Conservation (phyloP, 2,888 invertebrate species). For the Andrena camellia region DNA sequence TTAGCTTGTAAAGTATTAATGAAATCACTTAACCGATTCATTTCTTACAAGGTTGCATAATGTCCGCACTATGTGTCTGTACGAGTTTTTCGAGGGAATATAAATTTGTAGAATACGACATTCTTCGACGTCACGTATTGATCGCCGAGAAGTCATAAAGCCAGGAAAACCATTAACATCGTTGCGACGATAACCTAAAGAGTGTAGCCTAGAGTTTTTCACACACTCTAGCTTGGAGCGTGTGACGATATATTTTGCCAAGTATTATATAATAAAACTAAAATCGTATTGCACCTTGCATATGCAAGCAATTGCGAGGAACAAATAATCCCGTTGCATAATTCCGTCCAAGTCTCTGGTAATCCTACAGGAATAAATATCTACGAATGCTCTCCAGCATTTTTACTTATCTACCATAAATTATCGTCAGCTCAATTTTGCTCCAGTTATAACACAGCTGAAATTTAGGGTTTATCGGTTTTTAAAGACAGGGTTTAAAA, state of each 20-base stretch:
- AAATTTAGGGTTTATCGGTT: too few relatives aligned
- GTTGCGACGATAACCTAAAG: not conserved
- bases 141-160: constrained; percentile 7
- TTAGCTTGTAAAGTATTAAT: not conserved
- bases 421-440: too few relatives aligned
- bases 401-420: not conserved
- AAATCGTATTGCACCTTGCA: not conserved
- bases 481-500: too few relatives aligned
- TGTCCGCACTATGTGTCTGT: not conserved
- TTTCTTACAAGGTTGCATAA: not conserved
- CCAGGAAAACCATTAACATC: constrained; percentile 3
- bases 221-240: not conserved
- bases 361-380: not conserved
- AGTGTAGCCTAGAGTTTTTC: not conserved
- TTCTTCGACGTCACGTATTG: not conserved
- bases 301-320: too few relatives aligned
- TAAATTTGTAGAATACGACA: constrained; percentile 4
- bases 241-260: not conserved
- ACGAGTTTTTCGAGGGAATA: not conserved
- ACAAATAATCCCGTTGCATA: too few relatives aligned
- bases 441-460: too few relatives aligned
- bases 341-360: not conserved
- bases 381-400: not conserved
- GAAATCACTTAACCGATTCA: not conserved
- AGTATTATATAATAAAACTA: not conserved